phyloP scores from a whole-genome alignment of 2,888 invertebrate species.

The Drosophila mimetica region DNA sequence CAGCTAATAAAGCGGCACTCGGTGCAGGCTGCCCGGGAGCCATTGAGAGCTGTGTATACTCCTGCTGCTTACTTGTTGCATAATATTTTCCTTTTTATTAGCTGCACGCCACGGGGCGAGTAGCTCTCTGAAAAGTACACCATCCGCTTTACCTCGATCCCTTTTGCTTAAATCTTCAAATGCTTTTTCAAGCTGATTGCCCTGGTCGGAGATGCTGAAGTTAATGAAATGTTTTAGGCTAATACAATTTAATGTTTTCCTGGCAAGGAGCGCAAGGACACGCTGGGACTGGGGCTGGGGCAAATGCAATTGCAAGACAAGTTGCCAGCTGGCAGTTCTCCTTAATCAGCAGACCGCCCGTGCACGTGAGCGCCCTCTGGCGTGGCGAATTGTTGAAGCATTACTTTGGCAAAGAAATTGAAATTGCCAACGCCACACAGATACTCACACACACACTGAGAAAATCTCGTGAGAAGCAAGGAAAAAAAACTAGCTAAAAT shows the following conservation, averaged over 20 bases:
- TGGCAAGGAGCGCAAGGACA: constrained; percentile 48
- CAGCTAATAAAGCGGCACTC: constrained; percentile 73
- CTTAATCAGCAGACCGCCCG: constrained; percentile 48
- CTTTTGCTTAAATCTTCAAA: constrained; percentile 54
- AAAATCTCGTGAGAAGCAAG: not conserved
- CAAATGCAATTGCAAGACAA: constrained; percentile 64
- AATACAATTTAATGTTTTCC: constrained; percentile 67
- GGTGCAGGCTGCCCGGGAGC: constrained; percentile 49
- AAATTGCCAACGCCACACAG: constrained; percentile 33
- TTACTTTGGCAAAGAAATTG: constrained; percentile 48
- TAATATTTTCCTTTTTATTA: constrained; percentile 77
- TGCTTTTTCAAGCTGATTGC: constrained; percentile 72
- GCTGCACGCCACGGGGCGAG: constrained; percentile 38
- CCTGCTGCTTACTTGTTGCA: constrained; percentile 69
- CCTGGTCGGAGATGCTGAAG: constrained; percentile 27
- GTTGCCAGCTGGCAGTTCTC: constrained; percentile 48
- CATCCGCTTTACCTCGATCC: not conserved
- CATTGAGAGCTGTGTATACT: constrained; percentile 44
- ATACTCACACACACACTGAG: not conserved
- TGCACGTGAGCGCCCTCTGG: constrained; percentile 44
- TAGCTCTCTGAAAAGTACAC: constrained; percentile 27
- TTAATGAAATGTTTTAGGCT: constrained; percentile 66
- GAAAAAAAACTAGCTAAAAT: constrained; percentile 35
- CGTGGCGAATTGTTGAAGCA: constrained; percentile 51
- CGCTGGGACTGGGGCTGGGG: constrained; percentile 9